These are phyloP conservation scores for Alloplasta piceator DNA, from an alignment of 2,888 invertebrate genomes.

Conservation along the genomic window DNA sequence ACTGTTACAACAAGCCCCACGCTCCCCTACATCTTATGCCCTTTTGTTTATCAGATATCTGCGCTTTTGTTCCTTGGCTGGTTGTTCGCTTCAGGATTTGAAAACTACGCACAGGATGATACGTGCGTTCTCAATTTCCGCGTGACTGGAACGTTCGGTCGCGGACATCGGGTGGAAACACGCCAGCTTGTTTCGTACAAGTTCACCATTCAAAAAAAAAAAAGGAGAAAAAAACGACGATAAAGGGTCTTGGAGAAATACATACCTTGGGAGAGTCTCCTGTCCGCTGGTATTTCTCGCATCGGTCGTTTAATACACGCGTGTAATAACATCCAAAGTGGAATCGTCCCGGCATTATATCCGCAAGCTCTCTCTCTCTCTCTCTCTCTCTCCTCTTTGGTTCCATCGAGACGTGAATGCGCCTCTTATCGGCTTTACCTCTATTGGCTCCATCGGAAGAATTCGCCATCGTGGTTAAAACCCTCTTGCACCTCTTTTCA, in stretches of 20 bases:
- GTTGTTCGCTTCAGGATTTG: too few relatives aligned
- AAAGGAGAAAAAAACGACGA: not conserved
- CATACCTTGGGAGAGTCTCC: not conserved
- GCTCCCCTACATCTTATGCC: too few relatives aligned
- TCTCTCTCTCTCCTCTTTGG: constrained; percentile 9
- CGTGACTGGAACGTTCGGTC: too few relatives aligned
- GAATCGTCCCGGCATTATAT: constrained; percentile 38
- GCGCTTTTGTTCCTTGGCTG: too few relatives aligned
- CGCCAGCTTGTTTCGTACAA: not conserved
- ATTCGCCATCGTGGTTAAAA: constrained; percentile 1
- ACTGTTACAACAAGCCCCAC: too few relatives aligned
- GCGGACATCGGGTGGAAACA: too few relatives aligned
- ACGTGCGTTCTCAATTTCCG: too few relatives aligned
- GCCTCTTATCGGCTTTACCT: constrained; percentile 50
- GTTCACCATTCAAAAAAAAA: not conserved
- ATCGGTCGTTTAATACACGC: not conserved
- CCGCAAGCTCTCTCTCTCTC: constrained; percentile 14
- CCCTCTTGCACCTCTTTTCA: constrained; percentile 16
- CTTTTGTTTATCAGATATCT: too few relatives aligned
- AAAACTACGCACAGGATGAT: too few relatives aligned
- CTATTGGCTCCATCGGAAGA: constrained; percentile 31
- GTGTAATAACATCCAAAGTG: constrained; percentile 27
- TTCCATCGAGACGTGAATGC: constrained; percentile 14
- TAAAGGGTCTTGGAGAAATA: not conserved
- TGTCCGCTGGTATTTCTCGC: constrained; percentile 37